Conservation (phyloP, 2,113 vertebrate genomes). For the Psilopogon haemacephalus region DNA sequence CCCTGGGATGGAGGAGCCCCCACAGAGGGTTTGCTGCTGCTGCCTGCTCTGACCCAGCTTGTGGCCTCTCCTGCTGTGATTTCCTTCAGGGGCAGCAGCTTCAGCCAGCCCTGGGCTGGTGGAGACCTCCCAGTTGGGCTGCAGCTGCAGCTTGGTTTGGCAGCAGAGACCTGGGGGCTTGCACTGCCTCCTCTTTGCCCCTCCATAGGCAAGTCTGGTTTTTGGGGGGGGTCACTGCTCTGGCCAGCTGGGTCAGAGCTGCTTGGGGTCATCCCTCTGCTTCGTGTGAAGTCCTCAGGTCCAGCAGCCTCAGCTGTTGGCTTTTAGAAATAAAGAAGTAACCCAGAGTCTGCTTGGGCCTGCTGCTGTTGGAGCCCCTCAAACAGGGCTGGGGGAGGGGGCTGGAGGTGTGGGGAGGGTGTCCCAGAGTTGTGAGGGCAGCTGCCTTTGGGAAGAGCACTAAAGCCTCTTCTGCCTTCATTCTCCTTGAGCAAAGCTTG, state of each 20-base stretch:
- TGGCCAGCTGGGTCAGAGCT: neutral
- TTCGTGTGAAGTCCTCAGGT: neutral
- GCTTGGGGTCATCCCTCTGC: neutral
- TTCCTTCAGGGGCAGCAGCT: neutral
- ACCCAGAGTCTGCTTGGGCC: neutral
- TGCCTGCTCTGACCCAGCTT: rapidly evolving
- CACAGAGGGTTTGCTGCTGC: neutral
- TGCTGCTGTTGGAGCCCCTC: neutral
- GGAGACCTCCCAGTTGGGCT: neutral
- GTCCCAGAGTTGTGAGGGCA: rapidly evolving
- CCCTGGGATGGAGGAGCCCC: neutral
- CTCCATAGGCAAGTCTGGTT: rapidly evolving
- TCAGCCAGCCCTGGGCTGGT: neutral
- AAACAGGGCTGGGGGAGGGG: neutral
- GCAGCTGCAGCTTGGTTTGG: neutral
- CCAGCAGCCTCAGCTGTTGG: neutral
- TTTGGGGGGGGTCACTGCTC: neutral
- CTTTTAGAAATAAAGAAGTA: conserved; percentile 12
- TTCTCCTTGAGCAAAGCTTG: neutral
- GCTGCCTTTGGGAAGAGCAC: neutral
- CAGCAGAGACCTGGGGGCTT: neutral
- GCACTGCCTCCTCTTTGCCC: neutral
- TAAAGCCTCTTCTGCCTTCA: rapidly evolving
- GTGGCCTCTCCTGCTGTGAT: neutral
- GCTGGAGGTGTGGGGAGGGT: neutral